Evolutionary conservation across 2,888 invertebrate genomes (phyloP).

Genomic region (Linyphia triangularis): DNA sequence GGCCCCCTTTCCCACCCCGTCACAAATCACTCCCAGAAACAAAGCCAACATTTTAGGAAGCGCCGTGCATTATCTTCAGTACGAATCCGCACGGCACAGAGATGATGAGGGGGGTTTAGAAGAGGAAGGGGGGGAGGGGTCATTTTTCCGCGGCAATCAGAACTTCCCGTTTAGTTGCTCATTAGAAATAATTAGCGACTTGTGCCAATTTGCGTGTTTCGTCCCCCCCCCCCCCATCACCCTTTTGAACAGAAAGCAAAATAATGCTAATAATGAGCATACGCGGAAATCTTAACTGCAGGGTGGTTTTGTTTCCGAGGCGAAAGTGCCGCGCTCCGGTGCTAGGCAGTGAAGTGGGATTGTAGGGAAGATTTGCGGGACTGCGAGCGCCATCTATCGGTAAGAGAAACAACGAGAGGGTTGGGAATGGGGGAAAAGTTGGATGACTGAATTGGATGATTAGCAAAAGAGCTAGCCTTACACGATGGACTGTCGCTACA

Average conservation of each 20-base stretch:
- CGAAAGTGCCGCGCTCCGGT: conserved; percentile 7
- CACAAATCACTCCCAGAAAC: conserved; percentile 54
- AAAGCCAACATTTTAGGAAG: conserved; percentile 23
- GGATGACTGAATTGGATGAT: no score
- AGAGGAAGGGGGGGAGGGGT: conserved; percentile 41
- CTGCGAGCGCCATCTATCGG: conserved; percentile 59
- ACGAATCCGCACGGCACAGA: background rate
- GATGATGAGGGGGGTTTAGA: background rate
- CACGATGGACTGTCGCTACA: no score
- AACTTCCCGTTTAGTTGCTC: conserved; percentile 69
- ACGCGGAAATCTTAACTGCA: conserved; percentile 64
- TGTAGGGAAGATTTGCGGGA: background rate
- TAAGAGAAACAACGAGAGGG: background rate
- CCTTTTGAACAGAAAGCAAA: conserved; percentile 57
- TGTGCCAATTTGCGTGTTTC: conserved; percentile 62
- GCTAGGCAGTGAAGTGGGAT: conserved; percentile 12
- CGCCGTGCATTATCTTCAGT: conserved; percentile 20
- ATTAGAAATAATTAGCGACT: conserved; percentile 73
- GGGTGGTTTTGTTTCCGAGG: conserved; percentile 1
- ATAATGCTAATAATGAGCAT: conserved; percentile 23
- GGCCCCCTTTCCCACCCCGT: background rate
- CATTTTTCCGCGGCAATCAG: conserved; percentile 72
- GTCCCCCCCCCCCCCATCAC: background rate
- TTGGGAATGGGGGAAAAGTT: background rate
- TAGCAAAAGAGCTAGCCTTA: no score